Conservation (phyloP, 2,797 vertebrate species). For the Helarctos malayanus region DNA sequence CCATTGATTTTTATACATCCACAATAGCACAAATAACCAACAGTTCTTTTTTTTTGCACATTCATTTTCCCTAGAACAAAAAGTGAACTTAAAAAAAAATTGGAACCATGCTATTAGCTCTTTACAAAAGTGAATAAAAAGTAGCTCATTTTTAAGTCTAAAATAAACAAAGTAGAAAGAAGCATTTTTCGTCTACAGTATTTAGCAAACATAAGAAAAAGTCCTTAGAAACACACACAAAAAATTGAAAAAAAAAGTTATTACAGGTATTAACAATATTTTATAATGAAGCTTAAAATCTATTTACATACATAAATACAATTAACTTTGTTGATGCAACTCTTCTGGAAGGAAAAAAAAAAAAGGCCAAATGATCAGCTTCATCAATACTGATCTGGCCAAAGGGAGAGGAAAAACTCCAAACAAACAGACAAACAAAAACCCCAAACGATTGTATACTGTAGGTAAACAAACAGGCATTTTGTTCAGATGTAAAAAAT, state of each 20-base stretch:
- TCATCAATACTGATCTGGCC: slow-evolving; percentile 83
- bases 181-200: slow-evolving; percentile 88
- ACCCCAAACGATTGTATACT: slow-evolving; percentile 24
- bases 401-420: slow-evolving; percentile 72
- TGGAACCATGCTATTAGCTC: slow-evolving; percentile 90
- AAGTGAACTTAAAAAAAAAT: slow-evolving; percentile 84
- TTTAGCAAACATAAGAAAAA: slow-evolving; percentile 88
- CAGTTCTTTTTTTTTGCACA: slow-evolving; percentile 80
- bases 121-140: slow-evolving; percentile 91
- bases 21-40: slow-evolving; percentile 88
- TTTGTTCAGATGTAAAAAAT: slow-evolving; percentile 79
- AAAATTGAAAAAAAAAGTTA: slow-evolving; percentile 87
- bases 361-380: slow-evolving; percentile 75
- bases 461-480: slow-evolving; percentile 80
- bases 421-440: background rate
- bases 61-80: slow-evolving; percentile 87
- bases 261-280: slow-evolving; percentile 91
- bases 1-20: slow-evolving; percentile 81
- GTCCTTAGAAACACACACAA: slow-evolving; percentile 87
- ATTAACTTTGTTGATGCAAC: slow-evolving; percentile 88
- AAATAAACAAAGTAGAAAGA: slow-evolving; percentile 88
- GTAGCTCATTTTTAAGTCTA: slow-evolving; percentile 87
- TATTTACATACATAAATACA: slow-evolving; percentile 94
- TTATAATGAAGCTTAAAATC: slow-evolving; percentile 89
- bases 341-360: slow-evolving; percentile 82